Conservation (phyloP, 2,888 invertebrate species). For the Smittia sp. region DNA sequence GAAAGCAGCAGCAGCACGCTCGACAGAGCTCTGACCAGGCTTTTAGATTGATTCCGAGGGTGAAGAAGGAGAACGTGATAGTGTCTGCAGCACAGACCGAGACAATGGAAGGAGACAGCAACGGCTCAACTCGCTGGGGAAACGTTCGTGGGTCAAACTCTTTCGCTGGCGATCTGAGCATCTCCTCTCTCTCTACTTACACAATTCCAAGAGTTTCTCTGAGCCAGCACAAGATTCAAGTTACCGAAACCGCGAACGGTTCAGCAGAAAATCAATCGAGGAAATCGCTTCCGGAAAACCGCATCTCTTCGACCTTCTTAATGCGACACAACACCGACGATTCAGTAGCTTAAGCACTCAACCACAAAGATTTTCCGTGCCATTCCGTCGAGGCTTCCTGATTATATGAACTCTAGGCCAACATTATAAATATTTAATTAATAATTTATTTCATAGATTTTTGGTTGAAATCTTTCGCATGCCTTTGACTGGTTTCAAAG, state of each 20-base stretch:
- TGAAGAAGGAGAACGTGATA: too few relatives aligned
- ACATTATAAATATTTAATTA: not conserved
- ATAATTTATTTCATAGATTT: conserved; percentile 22
- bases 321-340: conserved; percentile 43
- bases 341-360: conserved; percentile 45
- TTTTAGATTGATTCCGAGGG: conserved; percentile 31
- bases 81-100: not conserved
- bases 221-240: conserved; percentile 23
- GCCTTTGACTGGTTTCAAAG: too few relatives aligned
- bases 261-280: not conserved
- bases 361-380: conserved; percentile 26
- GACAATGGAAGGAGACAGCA: not conserved
- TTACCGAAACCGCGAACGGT: conserved; percentile 14
- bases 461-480: conserved; percentile 43
- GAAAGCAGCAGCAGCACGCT: not conserved
- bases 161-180: conserved; percentile 45
- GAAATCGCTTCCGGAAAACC: conserved; percentile 12
- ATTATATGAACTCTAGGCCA: too few relatives aligned
- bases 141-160: conserved; percentile 57
- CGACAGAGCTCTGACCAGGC: conserved; percentile 30
- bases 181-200: conserved; percentile 44
- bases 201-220: conserved; percentile 44
- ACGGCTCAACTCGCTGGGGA: conserved; percentile 53
- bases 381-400: too few relatives aligned
- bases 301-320: conserved; percentile 4